Percentiles rank a stretch among this genome's conserved stretches.
Evolutionary conservation across 2,888 invertebrate genomes (phyloP).

Genomic region (Sericinus montela): DNA sequence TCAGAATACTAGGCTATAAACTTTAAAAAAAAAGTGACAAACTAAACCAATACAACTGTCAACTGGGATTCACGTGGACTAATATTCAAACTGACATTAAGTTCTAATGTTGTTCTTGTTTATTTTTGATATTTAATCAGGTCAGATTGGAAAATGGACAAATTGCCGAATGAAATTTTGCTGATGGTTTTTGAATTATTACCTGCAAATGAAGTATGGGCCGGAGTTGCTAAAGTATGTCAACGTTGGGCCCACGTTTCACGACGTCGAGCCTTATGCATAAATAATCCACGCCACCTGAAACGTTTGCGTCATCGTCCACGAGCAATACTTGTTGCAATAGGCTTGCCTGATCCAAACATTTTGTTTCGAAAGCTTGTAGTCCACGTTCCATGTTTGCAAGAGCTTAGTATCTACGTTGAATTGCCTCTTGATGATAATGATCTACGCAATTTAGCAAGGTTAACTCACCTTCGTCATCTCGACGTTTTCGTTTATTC

Average conservation of each 20-base stretch:
- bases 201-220: constrained; percentile 23
- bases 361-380: constrained; percentile 7
- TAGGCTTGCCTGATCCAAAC: constrained; percentile 7
- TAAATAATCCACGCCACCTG: constrained; percentile 20
- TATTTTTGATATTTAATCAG: too few species aligned
- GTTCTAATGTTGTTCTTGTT: too few species aligned
- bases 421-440: constrained; percentile 14
- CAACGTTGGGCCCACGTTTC: constrained; percentile 29
- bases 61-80: too few species aligned
- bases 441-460: constrained; percentile 19
- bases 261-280: constrained; percentile 19
- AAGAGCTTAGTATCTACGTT: constrained; percentile 15
- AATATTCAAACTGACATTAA: too few species aligned
- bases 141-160: constrained; percentile 22
- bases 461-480: constrained; percentile 26
- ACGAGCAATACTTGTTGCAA: constrained; percentile 12
- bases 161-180: constrained; percentile 34
- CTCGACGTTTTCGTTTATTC: constrained; percentile 30
- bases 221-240: constrained; percentile 27
- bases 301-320: constrained; percentile 21
- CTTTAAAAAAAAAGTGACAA: too few species aligned
- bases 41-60: too few species aligned
- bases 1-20: too few species aligned
- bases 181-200: constrained; percentile 31
- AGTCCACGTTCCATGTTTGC: constrained; percentile 9